phyloP scores from a whole-genome alignment of 2,797 vertebrate species.

The Simalia tracyae region DNA sequence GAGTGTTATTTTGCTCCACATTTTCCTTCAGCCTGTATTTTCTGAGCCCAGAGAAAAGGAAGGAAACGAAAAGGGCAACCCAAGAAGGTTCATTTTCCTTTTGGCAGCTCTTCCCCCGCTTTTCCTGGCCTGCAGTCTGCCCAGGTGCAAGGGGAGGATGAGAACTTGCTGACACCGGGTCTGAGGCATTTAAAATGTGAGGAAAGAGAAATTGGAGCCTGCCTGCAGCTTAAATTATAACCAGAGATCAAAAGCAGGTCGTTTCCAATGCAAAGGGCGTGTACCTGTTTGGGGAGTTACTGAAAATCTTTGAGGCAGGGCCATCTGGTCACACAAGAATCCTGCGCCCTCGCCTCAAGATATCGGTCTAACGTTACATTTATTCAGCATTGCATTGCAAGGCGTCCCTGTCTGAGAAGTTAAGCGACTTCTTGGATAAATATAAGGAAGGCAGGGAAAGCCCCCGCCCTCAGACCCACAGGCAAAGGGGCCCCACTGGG shows the following conservation, averaged over 20 bases:
- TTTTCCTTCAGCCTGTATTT: slow-evolving; percentile 12
- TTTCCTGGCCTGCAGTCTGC: slow-evolving; percentile 53
- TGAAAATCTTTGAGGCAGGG: slow-evolving; percentile 57
- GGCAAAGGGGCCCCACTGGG: background rate
- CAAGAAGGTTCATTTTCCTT: slow-evolving; percentile 36
- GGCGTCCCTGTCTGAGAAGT: slow-evolving; percentile 26
- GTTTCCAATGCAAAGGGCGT: slow-evolving; percentile 53
- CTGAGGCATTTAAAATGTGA: slow-evolving; percentile 65
- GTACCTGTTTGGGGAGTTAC: slow-evolving; percentile 51
- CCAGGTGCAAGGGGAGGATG: slow-evolving; percentile 59
- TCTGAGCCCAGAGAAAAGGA: background rate
- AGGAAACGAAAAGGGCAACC: slow-evolving; percentile 21
- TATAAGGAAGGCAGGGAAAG: background rate
- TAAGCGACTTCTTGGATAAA: background rate
- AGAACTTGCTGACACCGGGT: slow-evolving; percentile 68
- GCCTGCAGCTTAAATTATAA: slow-evolving; percentile 61
- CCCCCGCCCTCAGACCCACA: background rate
- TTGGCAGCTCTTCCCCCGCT: slow-evolving; percentile 36
- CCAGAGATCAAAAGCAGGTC: slow-evolving; percentile 57
- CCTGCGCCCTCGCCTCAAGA: slow-evolving; percentile 31
- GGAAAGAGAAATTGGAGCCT: slow-evolving; percentile 69
- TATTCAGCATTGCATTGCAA: slow-evolving; percentile 55
- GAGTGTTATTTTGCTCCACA: slow-evolving; percentile 16
- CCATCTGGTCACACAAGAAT: slow-evolving; percentile 53
- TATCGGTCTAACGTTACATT: slow-evolving; percentile 47